Evolutionary conservation across 2,113 vertebrate species (phyloP).

Genomic region (Tetrax tetrax): DNA sequence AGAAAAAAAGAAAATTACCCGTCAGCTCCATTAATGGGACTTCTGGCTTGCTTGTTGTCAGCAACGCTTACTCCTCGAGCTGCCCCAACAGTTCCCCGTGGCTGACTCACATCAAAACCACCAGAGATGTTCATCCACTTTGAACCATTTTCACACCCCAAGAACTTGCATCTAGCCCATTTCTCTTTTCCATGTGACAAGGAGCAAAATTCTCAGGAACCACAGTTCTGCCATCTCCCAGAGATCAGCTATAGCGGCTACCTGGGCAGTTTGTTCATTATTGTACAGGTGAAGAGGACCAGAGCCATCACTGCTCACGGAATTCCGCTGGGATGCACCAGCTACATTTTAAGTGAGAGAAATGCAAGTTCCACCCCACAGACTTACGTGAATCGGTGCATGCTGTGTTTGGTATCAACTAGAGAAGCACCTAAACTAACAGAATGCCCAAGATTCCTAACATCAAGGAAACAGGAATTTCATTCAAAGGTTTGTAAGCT

Average conservation of each 20-base stretch:
- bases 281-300: not conserved
- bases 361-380: not conserved
- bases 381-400: fast-evolving
- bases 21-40: not conserved
- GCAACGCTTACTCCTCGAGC: not conserved
- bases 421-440: not conserved
- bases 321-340: not conserved
- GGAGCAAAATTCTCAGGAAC: not conserved
- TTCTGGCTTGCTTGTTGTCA: not conserved
- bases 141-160: not conserved
- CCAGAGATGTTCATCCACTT: not conserved
- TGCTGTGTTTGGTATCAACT: not conserved
- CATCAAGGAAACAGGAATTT: not conserved
- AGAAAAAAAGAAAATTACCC: not conserved
- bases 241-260: not conserved
- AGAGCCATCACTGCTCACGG: not conserved
- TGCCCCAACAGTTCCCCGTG: not conserved
- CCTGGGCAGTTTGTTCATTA: not conserved
- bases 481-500: not conserved
- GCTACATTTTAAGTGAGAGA: fast-evolving
- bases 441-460: not conserved
- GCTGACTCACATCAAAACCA: not conserved
- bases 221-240: not conserved
- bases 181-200: too few species aligned
- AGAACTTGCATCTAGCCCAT: not conserved